Percentiles rank a stretch among this genome's conserved stretches.
These are phyloP conservation scores for Rhorus exstirpatorius DNA, from an alignment of 2,888 invertebrate species.

Conservation along the genomic window DNA sequence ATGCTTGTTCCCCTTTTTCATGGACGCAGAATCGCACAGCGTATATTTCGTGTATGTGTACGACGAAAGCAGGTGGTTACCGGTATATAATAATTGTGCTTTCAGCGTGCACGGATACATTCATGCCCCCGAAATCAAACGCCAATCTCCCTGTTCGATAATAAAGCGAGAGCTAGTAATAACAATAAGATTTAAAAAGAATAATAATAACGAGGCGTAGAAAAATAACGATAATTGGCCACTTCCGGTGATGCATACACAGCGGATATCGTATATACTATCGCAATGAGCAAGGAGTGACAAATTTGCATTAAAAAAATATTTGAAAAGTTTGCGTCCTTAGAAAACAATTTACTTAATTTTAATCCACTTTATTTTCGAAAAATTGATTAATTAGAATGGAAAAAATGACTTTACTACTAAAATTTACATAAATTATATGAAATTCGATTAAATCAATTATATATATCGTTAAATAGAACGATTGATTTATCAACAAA, in stretches of 20 bases:
- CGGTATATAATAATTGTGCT: neutral
- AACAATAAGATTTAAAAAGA: neutral
- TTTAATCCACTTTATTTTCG: too few relatives aligned
- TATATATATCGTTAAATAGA: too few relatives aligned
- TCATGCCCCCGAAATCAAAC: constrained; percentile 36
- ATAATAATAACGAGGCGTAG: neutral
- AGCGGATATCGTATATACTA: too few relatives aligned
- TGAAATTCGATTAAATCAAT: too few relatives aligned
- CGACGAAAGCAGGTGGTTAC: constrained; percentile 7
- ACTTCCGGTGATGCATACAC: too few relatives aligned
- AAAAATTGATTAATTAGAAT: too few relatives aligned
- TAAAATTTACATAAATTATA: too few relatives aligned
- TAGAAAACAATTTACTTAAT: too few relatives aligned
- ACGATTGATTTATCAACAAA: too few relatives aligned
- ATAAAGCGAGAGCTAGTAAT: constrained; percentile 1
- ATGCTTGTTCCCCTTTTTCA: constrained; percentile 35
- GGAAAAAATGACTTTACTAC: too few relatives aligned
- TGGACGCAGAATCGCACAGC: neutral
- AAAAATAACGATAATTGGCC: neutral
- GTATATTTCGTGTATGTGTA: neutral
- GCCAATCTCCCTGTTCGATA: constrained; percentile 11
- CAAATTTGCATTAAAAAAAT: too few relatives aligned
- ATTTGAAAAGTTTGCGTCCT: too few relatives aligned
- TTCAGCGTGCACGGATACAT: neutral
- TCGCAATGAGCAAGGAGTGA: neutral